Evolutionary conservation across 2,888 invertebrate species (phyloP).

Genomic region (Acanthosepion esculentum): DNA sequence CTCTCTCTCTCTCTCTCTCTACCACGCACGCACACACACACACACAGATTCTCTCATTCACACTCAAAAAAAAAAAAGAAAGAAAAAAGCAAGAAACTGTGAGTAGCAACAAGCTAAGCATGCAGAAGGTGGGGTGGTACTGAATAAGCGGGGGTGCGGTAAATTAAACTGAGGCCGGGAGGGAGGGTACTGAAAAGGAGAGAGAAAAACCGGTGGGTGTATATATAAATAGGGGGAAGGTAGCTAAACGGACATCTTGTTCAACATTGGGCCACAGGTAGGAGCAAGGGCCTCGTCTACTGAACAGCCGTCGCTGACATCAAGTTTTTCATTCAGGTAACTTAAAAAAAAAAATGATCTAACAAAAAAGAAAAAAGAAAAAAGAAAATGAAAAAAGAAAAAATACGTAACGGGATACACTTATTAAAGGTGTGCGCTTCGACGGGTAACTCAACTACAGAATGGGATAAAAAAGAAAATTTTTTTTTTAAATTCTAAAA

Average conservation of each 20-base stretch:
- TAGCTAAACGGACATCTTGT: not conserved
- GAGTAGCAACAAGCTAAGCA: not conserved
- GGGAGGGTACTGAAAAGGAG: not conserved
- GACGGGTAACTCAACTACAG: no score
- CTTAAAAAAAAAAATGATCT: not conserved
- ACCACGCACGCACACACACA: not conserved
- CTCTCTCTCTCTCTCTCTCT: conserved; percentile 33
- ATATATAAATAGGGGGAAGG: not conserved
- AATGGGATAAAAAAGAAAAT: no score
- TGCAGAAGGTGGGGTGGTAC: not conserved
- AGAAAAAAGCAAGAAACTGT: not conserved
- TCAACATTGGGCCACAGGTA: not conserved
- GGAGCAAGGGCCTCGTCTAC: not conserved
- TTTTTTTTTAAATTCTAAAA: no score
- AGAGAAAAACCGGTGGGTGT: conserved; percentile 14
- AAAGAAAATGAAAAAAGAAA: not conserved
- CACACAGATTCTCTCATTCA: not conserved
- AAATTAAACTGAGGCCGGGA: not conserved
- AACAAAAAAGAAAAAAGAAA: no score
- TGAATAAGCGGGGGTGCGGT: not conserved
- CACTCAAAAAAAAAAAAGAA: not conserved
- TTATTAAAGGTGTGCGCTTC: no score
- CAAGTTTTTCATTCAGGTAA: not conserved
- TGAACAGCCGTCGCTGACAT: not conserved
- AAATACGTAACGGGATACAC: no score